Evolutionary conservation across 2,888 invertebrate species (phyloP).

Genomic region (Drosophila atripex): DNA sequence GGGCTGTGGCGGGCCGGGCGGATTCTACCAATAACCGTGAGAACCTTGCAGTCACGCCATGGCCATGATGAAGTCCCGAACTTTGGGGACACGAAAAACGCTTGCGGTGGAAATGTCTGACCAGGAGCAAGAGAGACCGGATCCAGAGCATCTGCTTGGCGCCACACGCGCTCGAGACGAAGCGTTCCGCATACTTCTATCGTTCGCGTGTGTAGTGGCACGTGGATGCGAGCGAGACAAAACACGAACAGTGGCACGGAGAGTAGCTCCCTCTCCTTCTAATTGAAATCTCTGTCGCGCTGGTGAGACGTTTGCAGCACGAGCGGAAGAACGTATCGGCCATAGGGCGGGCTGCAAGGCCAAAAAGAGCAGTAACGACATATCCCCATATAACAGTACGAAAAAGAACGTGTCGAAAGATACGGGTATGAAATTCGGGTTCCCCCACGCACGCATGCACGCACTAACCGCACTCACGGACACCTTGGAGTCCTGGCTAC

Average conservation of each 20-base stretch:
- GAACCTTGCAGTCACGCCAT: conserved; percentile 18
- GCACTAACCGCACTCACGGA: conserved; percentile 31
- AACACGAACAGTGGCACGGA: conserved; percentile 25
- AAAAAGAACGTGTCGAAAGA: conserved; percentile 8
- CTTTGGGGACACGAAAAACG: conserved; percentile 21
- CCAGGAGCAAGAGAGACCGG: conserved; percentile 34
- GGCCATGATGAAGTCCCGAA: conserved; percentile 6
- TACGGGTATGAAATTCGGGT: conserved; percentile 2
- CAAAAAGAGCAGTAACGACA: conserved; percentile 21
- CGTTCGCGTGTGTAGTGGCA: conserved; percentile 47
- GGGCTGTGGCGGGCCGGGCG: conserved; percentile 21
- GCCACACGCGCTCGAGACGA: conserved; percentile 43
- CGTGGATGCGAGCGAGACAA: conserved; percentile 60
- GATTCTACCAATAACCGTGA: conserved; percentile 2
- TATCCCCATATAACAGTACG: conserved; percentile 8
- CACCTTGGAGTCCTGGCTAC: not conserved
- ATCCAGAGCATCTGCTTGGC: conserved; percentile 48
- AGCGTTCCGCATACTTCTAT: conserved; percentile 62
- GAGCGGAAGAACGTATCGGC: conserved; percentile 37
- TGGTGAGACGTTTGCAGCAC: conserved; percentile 40
- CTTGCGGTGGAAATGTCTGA: conserved; percentile 42
- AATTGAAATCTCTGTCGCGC: conserved; percentile 41
- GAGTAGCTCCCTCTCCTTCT: conserved; percentile 36
- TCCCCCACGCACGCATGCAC: conserved; percentile 16
- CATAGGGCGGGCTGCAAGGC: conserved; percentile 40